phyloP scores from a whole-genome alignment of 2,797 vertebrate genomes.

The Mallotus villosus region DNA sequence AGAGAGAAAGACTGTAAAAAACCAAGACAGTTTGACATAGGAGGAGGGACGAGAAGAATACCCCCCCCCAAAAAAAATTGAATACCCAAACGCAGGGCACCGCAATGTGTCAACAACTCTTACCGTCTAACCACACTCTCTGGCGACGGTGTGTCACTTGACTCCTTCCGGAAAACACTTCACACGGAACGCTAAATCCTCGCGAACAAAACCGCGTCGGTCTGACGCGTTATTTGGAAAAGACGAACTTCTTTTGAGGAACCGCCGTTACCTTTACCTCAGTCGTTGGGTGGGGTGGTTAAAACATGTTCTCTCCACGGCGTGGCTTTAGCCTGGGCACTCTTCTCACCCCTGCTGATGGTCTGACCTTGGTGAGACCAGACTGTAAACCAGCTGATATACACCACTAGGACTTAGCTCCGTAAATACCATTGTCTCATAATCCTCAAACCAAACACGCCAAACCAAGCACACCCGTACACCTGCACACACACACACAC shows the following conservation, averaged over 20 bases:
- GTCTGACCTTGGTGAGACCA: slow-evolving; percentile 26
- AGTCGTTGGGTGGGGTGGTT: too few species aligned
- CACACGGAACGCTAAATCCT: not conserved
- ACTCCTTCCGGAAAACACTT: not conserved
- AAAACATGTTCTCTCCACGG: not conserved
- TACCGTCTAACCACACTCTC: not conserved
- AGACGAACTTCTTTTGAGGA: too few species aligned
- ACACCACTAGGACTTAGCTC: slow-evolving; percentile 9
- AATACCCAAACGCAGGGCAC: too few species aligned
- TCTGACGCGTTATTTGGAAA: too few species aligned
- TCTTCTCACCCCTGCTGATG: not conserved
- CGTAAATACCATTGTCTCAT: slow-evolving; percentile 21
- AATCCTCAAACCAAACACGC: slow-evolving; percentile 7
- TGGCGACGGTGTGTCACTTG: not conserved
- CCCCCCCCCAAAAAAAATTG: too few species aligned
- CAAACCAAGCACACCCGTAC: not conserved
- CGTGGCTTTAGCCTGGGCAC: slow-evolving; percentile 3
- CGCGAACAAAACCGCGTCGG: too few species aligned
- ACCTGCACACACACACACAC: not conserved
- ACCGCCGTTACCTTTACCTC: not conserved
- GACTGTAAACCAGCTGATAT: slow-evolving; percentile 24
- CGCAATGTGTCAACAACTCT: slow-evolving; percentile 9
- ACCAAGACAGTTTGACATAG: not conserved
- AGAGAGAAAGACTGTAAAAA: slow-evolving; percentile 4
- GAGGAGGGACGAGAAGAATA: not conserved